Evolutionary conservation across 2,888 invertebrate genomes (phyloP), one percentile per base, ranked within the genome.

Genomic region (Proisotoma minuta): DNA sequence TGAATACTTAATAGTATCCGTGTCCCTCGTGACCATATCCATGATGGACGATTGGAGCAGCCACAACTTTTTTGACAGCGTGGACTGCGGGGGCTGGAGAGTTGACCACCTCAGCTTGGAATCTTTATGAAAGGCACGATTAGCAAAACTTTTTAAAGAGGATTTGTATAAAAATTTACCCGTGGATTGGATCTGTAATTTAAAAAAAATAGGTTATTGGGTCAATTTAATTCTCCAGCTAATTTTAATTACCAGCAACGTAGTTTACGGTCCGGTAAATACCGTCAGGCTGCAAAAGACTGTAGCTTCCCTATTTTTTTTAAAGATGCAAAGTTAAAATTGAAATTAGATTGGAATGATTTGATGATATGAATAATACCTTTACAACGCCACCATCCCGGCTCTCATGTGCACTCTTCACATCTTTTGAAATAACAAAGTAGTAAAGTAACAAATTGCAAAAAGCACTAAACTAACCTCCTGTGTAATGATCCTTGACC

Each of bases 401-500:
- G 20, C 29, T 58, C 20, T 57, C 57, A 34, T 54, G 54, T 39
- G 54, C 54, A 29, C 47, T 47, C 26, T 47, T 39, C 3, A 57
- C 47, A n/a, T n/a, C 5, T 20, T 34, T 15, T 34, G 34, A 34
- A 34, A 34, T 10, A 34, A 34, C 47, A 47, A 5, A 5, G 5
- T n/a, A 47, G 20, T 8, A 12, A 12, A 47, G 12, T 47, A n/a
- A 8, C 18, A 10, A 47, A 12, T 47, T n/a, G 18, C 18, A 47
- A 15, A 8, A 71, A 85, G 83, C 72, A 86, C 87, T 74, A 84
- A 84, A 78, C 88, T 88, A 59, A 83, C 83, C 87, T 57, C 86
- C 86, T 23, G 85, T 85, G 70, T 83, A 80, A 4, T 85, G 86
- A 78, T 89, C 88, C 73, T 87, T 85, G 39, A 89, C 86, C 57